A percentile compares a stretch with the other conserved stretches of the same genome.
Evolutionary conservation across 2,888 invertebrate genomes (phyloP).

Genomic region (Galerucella pusilla): DNA sequence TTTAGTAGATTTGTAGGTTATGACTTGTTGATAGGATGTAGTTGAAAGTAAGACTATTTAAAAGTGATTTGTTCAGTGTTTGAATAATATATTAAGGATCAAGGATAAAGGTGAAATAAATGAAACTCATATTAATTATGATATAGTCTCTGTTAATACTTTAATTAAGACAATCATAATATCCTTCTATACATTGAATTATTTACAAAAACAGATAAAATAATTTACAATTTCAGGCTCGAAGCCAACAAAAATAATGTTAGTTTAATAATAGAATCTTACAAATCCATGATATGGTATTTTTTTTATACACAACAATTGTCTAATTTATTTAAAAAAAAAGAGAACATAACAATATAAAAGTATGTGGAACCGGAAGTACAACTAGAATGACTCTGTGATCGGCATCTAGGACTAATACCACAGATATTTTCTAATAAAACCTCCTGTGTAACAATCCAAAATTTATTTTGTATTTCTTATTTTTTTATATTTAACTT

Average conservation of each 20-base stretch:
- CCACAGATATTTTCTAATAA: slow-evolving; percentile 1
- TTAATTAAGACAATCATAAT: slow-evolving; percentile 68
- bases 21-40: no score
- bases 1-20: no score
- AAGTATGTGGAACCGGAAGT: slow-evolving; percentile 53
- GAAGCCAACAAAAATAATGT: slow-evolving; percentile 60
- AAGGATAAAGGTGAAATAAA: slow-evolving; percentile 21
- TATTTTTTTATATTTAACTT: not conserved
- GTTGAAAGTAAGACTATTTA: no score
- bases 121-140: slow-evolving; percentile 41
- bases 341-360: slow-evolving; percentile 62
- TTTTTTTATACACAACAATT: slow-evolving; percentile 64
- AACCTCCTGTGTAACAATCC: not conserved
- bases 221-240: slow-evolving; percentile 62
- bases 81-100: not conserved
- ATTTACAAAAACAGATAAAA: slow-evolving; percentile 67
- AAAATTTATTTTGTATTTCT: not conserved
- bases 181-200: slow-evolving; percentile 67
- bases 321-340: slow-evolving; percentile 48
- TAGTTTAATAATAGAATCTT: slow-evolving; percentile 59
- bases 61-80: no score
- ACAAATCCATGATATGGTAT: slow-evolving; percentile 65
- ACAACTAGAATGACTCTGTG: slow-evolving; percentile 44
- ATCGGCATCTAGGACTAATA: slow-evolving; percentile 17
- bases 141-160: slow-evolving; percentile 65